Percentiles rank a stretch among this genome's conserved stretches.
Conservation (phyloP, 1,140 invertebrate species). For the Agrypnia vestita region DNA sequence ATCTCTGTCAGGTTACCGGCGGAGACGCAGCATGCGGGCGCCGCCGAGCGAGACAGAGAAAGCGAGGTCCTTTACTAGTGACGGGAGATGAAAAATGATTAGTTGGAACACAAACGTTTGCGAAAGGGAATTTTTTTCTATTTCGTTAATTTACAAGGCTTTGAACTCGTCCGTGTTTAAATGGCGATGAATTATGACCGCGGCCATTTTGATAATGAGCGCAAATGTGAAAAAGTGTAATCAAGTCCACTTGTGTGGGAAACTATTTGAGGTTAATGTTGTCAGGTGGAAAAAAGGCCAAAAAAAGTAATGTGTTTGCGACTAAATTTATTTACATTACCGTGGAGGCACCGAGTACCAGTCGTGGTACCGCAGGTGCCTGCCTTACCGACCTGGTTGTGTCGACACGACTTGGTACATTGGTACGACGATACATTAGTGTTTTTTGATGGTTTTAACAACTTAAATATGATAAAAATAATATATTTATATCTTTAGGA, state of each 20-base stretch:
- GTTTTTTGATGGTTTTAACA: too few species aligned
- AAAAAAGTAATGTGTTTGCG: constrained; percentile 15
- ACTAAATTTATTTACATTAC: not conserved
- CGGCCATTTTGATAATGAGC: constrained; percentile 24
- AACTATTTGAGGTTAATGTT: constrained; percentile 16
- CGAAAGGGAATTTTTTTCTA: constrained; percentile 48
- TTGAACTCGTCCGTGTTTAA: constrained; percentile 20
- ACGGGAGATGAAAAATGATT: constrained; percentile 40
- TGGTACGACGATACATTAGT: too few species aligned
- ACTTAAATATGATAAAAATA: too few species aligned
- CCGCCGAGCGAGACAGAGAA: not conserved
- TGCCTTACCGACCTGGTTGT: too few species aligned
- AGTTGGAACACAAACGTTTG: constrained; percentile 41
- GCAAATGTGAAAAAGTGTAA: constrained; percentile 36
- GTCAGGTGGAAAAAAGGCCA: not conserved
- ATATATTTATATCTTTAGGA: too few species aligned
- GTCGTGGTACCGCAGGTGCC: too few species aligned
- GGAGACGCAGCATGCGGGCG: not conserved
- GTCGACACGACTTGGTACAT: too few species aligned
- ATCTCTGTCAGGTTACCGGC: constrained; percentile 39
- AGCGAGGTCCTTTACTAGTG: constrained; percentile 11
- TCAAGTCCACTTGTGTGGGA: constrained; percentile 37
- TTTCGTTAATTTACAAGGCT: constrained; percentile 39
- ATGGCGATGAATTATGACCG: constrained; percentile 27
- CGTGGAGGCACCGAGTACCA: too few species aligned